Evolutionary conservation across 2,888 invertebrate genomes (phyloP), one percentile per base, ranked within the genome.

Genomic region (Malthinus flaveolus): DNA sequence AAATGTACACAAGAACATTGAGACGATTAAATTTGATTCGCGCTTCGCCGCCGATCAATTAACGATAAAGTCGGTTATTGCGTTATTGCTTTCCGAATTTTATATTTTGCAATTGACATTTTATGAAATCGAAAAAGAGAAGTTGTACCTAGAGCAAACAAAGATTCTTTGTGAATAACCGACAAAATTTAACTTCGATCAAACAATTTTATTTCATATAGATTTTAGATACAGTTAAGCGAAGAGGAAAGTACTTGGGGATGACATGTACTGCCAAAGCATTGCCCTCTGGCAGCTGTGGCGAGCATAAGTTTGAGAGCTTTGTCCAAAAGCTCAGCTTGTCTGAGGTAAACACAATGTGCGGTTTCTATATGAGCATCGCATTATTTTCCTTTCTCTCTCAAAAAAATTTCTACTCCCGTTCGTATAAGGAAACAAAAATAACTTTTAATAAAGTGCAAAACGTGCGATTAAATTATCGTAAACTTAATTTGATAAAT

Each of bases 401-500:
- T 5, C 23, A 46, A 47, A 61, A 61, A 56, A 61, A 60, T 53
- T n/a, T 53, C 32, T 57, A 47, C 48, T 53, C 34, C 50, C 42
- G 45, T 32, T 55, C 31, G 51, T 39, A 52, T 50, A 56, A 55
- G 51, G 47, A 50, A 59, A 51, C 56, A 35, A 51, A 7, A 34
- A 39, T 45, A 23, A 46, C 39, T 45, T 39, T 47, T 47, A 46
- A 15, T 44, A 32, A 56, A 9, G 42, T 35, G 46, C 34, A 52
- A 45, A 45, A 23, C 34, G 13, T 50, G 13, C 11, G 7, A 23
- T 57, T 53, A 57, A 45, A 48, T 62, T 46, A 56, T 49, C 54
- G 60, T 63, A 65, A 62, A 65, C 58, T 56, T 54, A 59, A 50
- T 44, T 51, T 64, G 66, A 66, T 61, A 66, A 66, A 66, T 66